These are phyloP conservation scores for Garra rufa DNA, from an alignment of 2,113 vertebrate genomes.

Conservation along the genomic window DNA sequence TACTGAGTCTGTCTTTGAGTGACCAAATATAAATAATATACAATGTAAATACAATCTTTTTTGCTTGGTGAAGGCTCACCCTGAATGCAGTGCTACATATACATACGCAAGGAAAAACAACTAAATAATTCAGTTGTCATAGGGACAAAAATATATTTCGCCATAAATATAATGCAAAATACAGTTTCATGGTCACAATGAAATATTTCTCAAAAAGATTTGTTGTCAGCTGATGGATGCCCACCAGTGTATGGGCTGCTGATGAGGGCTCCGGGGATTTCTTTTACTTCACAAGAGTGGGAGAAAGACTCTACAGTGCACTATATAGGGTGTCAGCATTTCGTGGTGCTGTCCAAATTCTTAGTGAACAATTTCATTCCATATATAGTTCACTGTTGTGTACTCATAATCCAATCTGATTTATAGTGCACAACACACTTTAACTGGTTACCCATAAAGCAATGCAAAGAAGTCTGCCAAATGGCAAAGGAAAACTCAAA, in stretches of 20 bases:
- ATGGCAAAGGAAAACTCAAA: not conserved
- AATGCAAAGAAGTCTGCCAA: not conserved
- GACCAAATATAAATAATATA: not conserved
- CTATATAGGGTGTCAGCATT: slow-evolving; percentile 35
- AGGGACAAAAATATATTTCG: not conserved
- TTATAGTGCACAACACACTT: not conserved
- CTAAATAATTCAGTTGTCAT: not conserved
- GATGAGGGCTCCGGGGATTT: slow-evolving; percentile 37
- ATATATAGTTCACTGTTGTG: slow-evolving; percentile 13
- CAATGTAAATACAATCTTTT: not conserved
- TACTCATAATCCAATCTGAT: not conserved
- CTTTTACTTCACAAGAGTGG: slow-evolving; percentile 19
- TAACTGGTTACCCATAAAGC: not conserved
- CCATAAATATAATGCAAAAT: not conserved
- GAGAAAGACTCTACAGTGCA: not conserved
- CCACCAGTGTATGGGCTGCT: slow-evolving; percentile 30
- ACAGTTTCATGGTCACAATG: slow-evolving; percentile 7
- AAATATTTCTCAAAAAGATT: slow-evolving; percentile 22
- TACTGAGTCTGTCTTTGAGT: not conserved
- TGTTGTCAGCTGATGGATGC: slow-evolving; percentile 35
- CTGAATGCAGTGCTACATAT: not conserved
- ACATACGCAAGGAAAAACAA: not conserved
- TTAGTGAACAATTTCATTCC: slow-evolving; percentile 23
- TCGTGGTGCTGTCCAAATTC: slow-evolving; percentile 15
- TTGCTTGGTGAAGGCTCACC: not conserved